Base-by-base conservation (phyloP, 2,888 invertebrate species). In the Helobdella robusta region DNA sequence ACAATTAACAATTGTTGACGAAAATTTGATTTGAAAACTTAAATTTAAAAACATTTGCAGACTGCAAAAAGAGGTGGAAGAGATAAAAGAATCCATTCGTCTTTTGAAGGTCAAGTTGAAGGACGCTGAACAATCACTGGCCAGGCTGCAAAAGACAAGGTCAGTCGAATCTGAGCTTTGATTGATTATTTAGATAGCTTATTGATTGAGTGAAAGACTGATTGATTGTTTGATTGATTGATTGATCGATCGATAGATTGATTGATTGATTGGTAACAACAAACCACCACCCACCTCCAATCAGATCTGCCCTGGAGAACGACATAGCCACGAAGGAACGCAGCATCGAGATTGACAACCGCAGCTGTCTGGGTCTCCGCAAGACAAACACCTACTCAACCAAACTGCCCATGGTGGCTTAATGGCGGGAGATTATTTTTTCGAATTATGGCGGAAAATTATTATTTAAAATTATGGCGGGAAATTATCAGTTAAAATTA, bases 261-360 rank as follows among this genome's bases (percentile, higher is more conserved):
- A n/a, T n/a, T n/a, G n/a, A n/a, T n/a, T n/a, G n/a, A n/a, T n/a
- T n/a, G n/a, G n/a, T n/a, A n/a, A n/a, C n/a, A n/a, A n/a, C n/a
- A n/a, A n/a, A n/a, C n/a, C n/a, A n/a, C n/a, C n/a, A n/a, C n/a
- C n/a, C n/a, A n/a, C n/a, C n/a, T n/a, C n/a, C n/a, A n/a, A n/a
- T n/a, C 15, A 84, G 89, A 73, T 86, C 89, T 2, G 85, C 85
- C 48, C 83, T 94, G 58, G 92, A 94, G 80, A 86, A 87, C 48
- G 92, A 94, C 81, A 82, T 90, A 68, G 85, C 86, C 61, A 84
- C 87, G 76, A 94, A 94, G 83, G 86, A 87, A 70, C 90, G 91
- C 76, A 86, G 91, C 15, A 82, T 93, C 68, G 89, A 90, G 78
- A 91, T 93, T 70, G 93, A 94, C 82, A 83, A 89, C 69, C 91